These are phyloP conservation scores for Sorex araneus DNA, from an alignment of 2,113 vertebrate genomes.

Conservation along the genomic window DNA sequence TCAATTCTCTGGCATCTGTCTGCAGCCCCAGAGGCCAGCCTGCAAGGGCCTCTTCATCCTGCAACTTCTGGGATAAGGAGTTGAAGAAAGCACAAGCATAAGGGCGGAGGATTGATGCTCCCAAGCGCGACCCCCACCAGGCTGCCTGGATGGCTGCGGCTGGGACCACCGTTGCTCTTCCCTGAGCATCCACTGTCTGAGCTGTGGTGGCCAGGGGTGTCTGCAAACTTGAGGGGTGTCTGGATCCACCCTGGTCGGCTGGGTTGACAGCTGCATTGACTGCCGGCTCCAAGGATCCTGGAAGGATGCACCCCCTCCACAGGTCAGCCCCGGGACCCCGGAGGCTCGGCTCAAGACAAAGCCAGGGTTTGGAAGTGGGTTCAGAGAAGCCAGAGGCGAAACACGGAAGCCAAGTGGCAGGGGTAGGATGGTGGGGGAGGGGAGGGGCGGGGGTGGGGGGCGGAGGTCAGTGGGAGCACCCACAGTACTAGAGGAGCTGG, in stretches of 20 bases:
- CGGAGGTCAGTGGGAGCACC: not conserved
- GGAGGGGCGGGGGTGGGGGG: not conserved
- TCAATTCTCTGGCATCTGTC: not conserved
- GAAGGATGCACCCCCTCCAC: too few relatives aligned
- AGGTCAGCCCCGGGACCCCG: not conserved
- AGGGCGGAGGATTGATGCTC: not conserved
- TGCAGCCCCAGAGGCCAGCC: not conserved
- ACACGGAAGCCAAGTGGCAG: not conserved
- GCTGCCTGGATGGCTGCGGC: not conserved
- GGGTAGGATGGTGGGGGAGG: not conserved
- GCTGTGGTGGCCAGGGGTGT: not conserved
- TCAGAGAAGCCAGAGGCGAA: constrained; percentile 35
- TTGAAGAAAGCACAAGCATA: not conserved
- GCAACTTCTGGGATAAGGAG: not conserved
- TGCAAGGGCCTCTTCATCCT: not conserved
- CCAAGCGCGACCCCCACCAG: not conserved
- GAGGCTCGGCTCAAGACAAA: constrained; percentile 20
- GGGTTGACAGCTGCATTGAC: not conserved
- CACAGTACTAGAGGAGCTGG: not conserved
- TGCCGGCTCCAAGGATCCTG: too few relatives aligned
- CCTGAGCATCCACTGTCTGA: too few relatives aligned
- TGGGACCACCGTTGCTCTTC: not conserved
- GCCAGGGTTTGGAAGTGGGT: constrained; percentile 26
- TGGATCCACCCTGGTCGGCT: not conserved
- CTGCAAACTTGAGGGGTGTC: not conserved